These are phyloP conservation scores for Halichoeres trimaculatus DNA, from an alignment of 2,113 vertebrate genomes.

Conservation along the genomic window DNA sequence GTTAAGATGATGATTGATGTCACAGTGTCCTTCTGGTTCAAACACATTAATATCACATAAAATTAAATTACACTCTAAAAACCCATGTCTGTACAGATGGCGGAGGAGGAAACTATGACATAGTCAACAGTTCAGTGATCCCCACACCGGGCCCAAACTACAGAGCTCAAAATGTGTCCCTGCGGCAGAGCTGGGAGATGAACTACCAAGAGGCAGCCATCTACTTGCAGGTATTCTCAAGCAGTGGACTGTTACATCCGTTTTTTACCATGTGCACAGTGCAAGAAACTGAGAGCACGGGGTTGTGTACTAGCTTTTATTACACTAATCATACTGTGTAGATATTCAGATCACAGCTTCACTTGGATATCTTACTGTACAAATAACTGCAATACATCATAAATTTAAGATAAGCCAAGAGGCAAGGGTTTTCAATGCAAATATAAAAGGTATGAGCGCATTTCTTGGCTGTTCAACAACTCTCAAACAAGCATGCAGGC, in stretches of 20 bases:
- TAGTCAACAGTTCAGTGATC: conserved; percentile 74
- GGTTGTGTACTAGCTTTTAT: conserved; percentile 30
- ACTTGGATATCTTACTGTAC: too few species aligned
- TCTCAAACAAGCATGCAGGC: too few species aligned
- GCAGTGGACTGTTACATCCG: not conserved
- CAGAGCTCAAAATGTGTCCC: conserved; percentile 78
- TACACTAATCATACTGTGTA: not conserved
- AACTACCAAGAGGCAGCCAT: conserved; percentile 98
- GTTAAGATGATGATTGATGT: not conserved
- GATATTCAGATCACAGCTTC: conserved; percentile 18
- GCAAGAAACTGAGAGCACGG: not conserved
- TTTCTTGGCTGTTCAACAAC: too few species aligned
- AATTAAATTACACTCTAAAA: conserved; percentile 14
- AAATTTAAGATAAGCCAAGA: conserved; percentile 4
- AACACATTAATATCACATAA: conserved; percentile 1
- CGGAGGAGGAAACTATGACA: conserved; percentile 80
- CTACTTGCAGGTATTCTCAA: conserved; percentile 92
- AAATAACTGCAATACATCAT: not conserved
- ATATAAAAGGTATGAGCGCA: too few species aligned
- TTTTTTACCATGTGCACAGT: not conserved
- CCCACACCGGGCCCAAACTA: conserved; percentile 82
- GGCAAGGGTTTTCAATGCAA: too few species aligned
- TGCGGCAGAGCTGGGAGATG: conserved; percentile 93
- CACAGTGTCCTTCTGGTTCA: not conserved
- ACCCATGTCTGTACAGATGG: conserved; percentile 78